These are phyloP conservation scores for Sebastes oblongus DNA, from an alignment of 2,797 vertebrate genomes.

Conservation along the genomic window DNA sequence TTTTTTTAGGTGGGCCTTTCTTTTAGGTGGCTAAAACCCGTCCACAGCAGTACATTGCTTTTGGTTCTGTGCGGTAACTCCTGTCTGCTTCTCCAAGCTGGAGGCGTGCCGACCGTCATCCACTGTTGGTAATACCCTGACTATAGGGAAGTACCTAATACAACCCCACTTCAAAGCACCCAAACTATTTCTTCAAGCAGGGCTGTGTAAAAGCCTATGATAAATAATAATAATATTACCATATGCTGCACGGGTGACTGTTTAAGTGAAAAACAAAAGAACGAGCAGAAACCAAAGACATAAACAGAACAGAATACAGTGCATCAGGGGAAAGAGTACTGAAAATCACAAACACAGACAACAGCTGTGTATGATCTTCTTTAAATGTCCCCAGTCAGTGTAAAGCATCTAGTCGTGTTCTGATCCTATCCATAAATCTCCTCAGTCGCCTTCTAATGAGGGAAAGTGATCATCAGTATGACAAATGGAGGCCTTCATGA, in stretches of 20 bases:
- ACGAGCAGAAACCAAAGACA: not conserved
- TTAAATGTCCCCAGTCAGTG: not conserved
- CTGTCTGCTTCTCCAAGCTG: no score
- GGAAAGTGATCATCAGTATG: constrained; percentile 16
- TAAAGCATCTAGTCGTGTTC: not conserved
- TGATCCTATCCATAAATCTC: constrained; percentile 44
- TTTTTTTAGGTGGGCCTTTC: no score
- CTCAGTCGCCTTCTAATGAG: constrained; percentile 3
- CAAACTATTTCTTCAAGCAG: not conserved
- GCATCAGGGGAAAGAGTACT: not conserved
- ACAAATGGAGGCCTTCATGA: constrained; percentile 16
- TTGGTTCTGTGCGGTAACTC: no score
- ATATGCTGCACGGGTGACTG: not conserved
- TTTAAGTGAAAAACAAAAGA: not conserved
- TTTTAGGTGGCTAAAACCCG: no score
- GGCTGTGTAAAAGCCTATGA: not conserved
- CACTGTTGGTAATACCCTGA: no score
- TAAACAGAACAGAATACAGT: not conserved
- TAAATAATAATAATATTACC: not conserved
- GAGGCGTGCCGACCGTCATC: no score
- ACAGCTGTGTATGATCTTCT: constrained; percentile 25
- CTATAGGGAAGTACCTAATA: no score
- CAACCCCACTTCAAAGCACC: not conserved
- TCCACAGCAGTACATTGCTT: no score
- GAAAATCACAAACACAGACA: constrained; percentile 25